phyloP scores from a whole-genome alignment of 1,140 invertebrate species.

The Brachionus koreanus region DNA sequence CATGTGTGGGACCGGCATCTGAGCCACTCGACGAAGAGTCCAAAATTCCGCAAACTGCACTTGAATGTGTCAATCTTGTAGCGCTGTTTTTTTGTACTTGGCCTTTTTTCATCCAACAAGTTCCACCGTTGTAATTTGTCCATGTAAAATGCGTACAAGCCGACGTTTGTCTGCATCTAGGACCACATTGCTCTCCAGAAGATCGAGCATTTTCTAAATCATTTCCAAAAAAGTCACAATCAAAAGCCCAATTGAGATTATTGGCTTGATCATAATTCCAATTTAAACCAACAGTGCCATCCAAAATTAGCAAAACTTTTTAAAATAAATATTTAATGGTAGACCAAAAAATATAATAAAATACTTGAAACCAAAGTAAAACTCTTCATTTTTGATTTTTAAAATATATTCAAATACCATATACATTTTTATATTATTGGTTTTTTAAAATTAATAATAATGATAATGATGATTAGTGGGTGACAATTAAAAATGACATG shows the following conservation, averaged over 20 bases:
- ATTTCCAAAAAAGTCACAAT: background rate
- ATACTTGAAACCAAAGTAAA: background rate
- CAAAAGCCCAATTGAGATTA: background rate
- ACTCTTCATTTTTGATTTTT: background rate
- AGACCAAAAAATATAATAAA: background rate
- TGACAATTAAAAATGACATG: no score
- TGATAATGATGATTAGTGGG: no score
- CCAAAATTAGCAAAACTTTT: background rate
- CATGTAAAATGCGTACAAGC: background rate
- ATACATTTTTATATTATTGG: no score
- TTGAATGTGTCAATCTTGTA: background rate
- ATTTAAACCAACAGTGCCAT: background rate
- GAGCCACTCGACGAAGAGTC: background rate
- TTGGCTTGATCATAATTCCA: background rate
- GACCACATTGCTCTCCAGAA: background rate
- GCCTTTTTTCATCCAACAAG: conserved; percentile 1
- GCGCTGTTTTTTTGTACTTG: background rate
- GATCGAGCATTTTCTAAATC: background rate
- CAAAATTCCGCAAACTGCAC: background rate
- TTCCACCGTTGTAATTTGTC: background rate
- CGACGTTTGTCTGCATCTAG: background rate
- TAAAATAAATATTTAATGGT: background rate
- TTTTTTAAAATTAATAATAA: no score
- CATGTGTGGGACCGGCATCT: background rate
- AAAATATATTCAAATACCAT: no score